Conservation (phyloP, 1,140 invertebrate species). For the Caenorhabditis brenneri region DNA sequence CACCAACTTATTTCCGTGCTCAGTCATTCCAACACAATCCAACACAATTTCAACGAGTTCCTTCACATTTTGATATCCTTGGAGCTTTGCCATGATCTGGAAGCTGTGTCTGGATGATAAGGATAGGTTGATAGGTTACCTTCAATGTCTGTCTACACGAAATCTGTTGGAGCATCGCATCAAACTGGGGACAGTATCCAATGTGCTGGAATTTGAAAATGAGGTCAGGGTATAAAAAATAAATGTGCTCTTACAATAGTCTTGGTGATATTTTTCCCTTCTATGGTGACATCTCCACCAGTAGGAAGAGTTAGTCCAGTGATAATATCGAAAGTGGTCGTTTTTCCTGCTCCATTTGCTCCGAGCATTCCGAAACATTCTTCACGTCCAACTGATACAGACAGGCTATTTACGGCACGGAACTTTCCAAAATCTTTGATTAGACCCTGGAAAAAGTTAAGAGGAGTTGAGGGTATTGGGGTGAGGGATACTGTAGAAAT, state of each 20-base stretch:
- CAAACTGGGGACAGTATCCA: conserved; percentile 84
- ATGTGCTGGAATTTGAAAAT: conserved; percentile 72
- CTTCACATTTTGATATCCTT: conserved; percentile 65
- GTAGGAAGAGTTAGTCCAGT: conserved; percentile 80
- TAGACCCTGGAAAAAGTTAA: conserved; percentile 34
- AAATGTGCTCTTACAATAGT: neutral
- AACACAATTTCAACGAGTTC: conserved; percentile 43
- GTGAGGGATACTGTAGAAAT: no score
- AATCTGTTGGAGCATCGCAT: conserved; percentile 72
- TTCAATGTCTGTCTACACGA: conserved; percentile 73
- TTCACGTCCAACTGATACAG: conserved; percentile 38
- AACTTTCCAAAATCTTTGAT: conserved; percentile 49
- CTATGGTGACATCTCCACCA: conserved; percentile 74
- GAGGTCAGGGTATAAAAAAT: no score
- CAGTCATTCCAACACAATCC: conserved; percentile 46
- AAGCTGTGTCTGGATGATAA: neutral
- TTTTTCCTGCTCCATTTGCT: conserved; percentile 72
- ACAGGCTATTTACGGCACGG: conserved; percentile 47
- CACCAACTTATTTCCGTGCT: conserved; percentile 51
- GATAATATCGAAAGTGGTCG: conserved; percentile 76
- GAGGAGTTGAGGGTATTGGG: neutral
- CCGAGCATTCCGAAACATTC: conserved; percentile 60
- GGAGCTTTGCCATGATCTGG: conserved; percentile 74
- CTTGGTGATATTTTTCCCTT: conserved; percentile 32
- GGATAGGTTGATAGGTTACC: neutral